Conservation (phyloP, 2,797 vertebrate species). For the Siniperca obscura region DNA sequence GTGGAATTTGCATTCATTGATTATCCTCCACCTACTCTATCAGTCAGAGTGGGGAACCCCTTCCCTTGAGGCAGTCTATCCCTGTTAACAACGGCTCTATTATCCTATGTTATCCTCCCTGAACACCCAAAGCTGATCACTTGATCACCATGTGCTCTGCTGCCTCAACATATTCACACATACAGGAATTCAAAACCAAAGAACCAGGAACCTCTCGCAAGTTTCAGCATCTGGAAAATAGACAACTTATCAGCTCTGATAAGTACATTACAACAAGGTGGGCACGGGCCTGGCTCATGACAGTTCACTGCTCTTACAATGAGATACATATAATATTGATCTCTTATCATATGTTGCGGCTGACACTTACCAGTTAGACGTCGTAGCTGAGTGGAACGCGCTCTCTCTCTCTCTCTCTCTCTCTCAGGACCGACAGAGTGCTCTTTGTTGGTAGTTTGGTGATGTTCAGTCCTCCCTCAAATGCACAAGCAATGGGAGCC, state of each 20-base stretch:
- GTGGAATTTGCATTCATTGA: constrained; percentile 26
- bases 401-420: background rate
- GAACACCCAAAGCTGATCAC: constrained; percentile 80
- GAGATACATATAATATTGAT: constrained; percentile 33
- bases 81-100: constrained; percentile 76
- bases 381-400: constrained; percentile 54
- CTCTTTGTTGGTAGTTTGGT: constrained; percentile 82
- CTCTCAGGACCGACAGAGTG: constrained; percentile 73
- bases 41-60: constrained; percentile 41
- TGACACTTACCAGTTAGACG: constrained; percentile 77
- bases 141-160: constrained; percentile 86
- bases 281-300: background rate
- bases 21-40: constrained; percentile 27
- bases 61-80: constrained; percentile 53
- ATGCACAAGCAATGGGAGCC: constrained; percentile 77
- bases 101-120: constrained; percentile 70
- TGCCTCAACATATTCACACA: constrained; percentile 60
- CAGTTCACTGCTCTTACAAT: background rate
- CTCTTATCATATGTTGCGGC: constrained; percentile 17
- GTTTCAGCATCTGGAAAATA: constrained; percentile 23
- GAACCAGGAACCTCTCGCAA: constrained; percentile 23
- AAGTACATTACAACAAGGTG: background rate
- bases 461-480: constrained; percentile 80
- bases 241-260: background rate
- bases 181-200: constrained; percentile 59